phyloP scores from a whole-genome alignment of 2,113 vertebrate genomes.

The Motacilla tschutschensis region DNA sequence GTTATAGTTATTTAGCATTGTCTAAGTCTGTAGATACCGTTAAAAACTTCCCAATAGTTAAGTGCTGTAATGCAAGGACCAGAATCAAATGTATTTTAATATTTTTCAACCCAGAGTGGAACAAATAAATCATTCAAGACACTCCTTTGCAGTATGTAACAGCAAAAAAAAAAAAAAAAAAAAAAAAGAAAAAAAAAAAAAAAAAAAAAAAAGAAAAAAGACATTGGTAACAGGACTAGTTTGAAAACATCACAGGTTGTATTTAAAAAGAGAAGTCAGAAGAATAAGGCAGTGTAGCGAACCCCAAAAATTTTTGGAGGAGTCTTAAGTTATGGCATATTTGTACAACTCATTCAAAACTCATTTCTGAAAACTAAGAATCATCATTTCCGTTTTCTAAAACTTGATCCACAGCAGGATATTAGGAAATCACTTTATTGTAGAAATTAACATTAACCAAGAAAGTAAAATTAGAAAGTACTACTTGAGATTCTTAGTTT shows the following conservation, averaged over 20 bases:
- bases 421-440: neutral
- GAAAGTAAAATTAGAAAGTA: neutral
- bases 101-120: neutral
- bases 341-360: neutral
- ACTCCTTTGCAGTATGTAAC: neutral
- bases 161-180: neutral
- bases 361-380: neutral
- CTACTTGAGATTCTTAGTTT: neutral
- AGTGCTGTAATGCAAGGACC: neutral
- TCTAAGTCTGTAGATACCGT: neutral
- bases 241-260: neutral
- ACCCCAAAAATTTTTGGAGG: neutral
- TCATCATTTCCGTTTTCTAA: neutral
- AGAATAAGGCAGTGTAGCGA: neutral
- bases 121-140: neutral
- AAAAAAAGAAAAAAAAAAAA: neutral
- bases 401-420: neutral
- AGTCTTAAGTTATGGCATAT: neutral
- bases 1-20: neutral
- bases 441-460: neutral
- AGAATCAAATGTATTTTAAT: neutral
- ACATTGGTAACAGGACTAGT: neutral
- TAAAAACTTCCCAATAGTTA: neutral
- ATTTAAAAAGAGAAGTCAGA: neutral
- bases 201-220: fast-evolving